Evolutionary conservation across 2,888 invertebrate species (phyloP).

Genomic region (Drosophila affinis): DNA sequence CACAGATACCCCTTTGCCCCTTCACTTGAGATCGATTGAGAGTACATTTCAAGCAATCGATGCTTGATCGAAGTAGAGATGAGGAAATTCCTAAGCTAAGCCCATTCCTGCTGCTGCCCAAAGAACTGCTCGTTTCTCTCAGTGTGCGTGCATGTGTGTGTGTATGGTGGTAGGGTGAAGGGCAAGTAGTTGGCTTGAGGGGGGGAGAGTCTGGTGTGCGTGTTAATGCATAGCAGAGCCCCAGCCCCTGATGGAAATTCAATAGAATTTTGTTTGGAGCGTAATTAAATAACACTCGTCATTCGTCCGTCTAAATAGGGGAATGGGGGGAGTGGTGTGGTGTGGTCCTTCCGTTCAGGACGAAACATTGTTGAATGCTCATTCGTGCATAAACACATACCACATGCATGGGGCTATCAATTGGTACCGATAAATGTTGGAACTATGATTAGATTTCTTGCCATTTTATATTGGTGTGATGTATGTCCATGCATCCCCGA

Average conservation of each 20-base stretch:
- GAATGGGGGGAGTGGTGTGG: not conserved
- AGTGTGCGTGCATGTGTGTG: not conserved
- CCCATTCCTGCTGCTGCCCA: too few relatives aligned
- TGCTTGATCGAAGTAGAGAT: too few relatives aligned
- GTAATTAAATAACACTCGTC: constrained; percentile 52
- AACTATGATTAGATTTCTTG: constrained; percentile 24
- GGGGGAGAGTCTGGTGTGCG: not conserved
- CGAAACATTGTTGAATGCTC: constrained; percentile 40
- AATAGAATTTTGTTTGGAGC: constrained; percentile 50
- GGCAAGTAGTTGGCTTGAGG: not conserved
- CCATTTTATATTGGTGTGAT: not conserved
- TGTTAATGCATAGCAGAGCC: constrained; percentile 5
- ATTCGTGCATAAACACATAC: constrained; percentile 14
- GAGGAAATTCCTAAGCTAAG: too few relatives aligned
- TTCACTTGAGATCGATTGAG: too few relatives aligned
- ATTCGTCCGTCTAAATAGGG: constrained; percentile 21
- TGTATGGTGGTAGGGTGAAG: not conserved
- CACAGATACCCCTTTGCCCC: too few relatives aligned
- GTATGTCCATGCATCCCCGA: not conserved
- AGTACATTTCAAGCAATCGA: too few relatives aligned
- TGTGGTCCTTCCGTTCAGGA: constrained; percentile 2
- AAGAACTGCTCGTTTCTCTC: not conserved
- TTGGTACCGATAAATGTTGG: not conserved
- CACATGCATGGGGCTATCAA: constrained; percentile 21
- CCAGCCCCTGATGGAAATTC: constrained; percentile 28